These are phyloP conservation scores for Trichogramma pretiosum DNA, from an alignment of 1,140 invertebrate species.

Conservation along the genomic window DNA sequence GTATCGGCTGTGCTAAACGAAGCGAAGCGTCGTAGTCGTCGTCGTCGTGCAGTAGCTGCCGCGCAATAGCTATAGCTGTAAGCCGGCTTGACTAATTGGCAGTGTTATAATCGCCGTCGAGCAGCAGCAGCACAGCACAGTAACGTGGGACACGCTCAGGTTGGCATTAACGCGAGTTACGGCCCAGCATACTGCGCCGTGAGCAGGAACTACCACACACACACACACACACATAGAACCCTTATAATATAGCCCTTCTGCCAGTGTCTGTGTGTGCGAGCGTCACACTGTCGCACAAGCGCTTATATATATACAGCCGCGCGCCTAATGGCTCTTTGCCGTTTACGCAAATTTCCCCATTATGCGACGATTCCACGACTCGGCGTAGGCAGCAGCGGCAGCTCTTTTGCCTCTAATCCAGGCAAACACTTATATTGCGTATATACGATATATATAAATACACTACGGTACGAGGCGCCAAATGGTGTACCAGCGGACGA, in stretches of 20 bases:
- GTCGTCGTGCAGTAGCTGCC: not conserved
- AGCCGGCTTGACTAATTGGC: conserved; percentile 48
- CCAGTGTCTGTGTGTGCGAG: conserved; percentile 19
- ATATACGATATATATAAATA: no score
- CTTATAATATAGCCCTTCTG: no score
- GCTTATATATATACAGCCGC: not conserved
- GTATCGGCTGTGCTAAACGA: conserved; percentile 8
- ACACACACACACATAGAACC: conserved; percentile 28
- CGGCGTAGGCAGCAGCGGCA: no score
- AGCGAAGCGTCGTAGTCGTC: no score
- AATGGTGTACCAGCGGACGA: no score
- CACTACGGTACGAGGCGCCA: no score
- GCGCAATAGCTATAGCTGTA: conserved; percentile 37
- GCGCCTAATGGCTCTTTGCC: conserved; percentile 43
- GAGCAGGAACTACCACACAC: conserved; percentile 15
- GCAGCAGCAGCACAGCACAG: no score
- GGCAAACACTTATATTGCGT: no score
- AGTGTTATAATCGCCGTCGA: conserved; percentile 44
- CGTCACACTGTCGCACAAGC: no score
- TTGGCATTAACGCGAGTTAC: conserved; percentile 49
- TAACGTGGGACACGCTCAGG: conserved; percentile 46
- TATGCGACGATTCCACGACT: no score
- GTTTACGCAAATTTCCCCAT: conserved; percentile 49
- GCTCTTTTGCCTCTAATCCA: not conserved
- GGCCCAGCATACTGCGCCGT: conserved; percentile 19